phyloP scores from a whole-genome alignment of 2,888 invertebrate genomes.

The Choreutis nemorana region DNA sequence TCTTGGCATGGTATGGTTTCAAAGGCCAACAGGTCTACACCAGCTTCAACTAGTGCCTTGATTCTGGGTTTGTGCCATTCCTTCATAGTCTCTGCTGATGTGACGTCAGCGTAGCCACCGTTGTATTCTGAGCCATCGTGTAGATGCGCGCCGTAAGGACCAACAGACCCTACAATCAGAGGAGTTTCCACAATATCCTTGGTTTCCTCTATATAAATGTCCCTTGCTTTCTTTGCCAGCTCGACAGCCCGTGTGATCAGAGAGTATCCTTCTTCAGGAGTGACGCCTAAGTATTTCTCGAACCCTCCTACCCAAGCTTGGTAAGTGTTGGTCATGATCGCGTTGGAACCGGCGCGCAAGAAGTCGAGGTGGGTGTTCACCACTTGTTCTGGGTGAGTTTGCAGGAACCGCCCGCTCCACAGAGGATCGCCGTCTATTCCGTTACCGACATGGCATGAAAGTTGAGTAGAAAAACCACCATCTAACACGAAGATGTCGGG shows the following conservation, averaged over 20 bases:
- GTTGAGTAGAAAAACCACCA: conserved; percentile 84
- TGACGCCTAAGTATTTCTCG: conserved; percentile 73
- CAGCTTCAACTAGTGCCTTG: conserved; percentile 75
- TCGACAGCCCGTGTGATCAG: conserved; percentile 77
- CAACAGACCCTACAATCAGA: conserved; percentile 84
- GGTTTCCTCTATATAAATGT: conserved; percentile 63
- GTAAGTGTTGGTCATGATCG: conserved; percentile 88
- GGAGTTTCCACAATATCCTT: conserved; percentile 40
- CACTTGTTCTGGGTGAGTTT: conserved; percentile 79
- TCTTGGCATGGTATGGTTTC: conserved; percentile 89
- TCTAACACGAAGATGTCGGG: conserved; percentile 52
- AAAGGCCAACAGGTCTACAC: conserved; percentile 86
- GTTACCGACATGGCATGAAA: conserved; percentile 73
- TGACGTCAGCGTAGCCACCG: conserved; percentile 75
- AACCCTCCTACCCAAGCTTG: conserved; percentile 85
- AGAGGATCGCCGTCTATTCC: conserved; percentile 83
- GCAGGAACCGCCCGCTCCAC: conserved; percentile 86
- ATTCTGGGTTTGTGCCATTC: conserved; percentile 88
- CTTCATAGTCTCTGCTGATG: conserved; percentile 68
- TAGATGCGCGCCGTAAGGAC: conserved; percentile 89
- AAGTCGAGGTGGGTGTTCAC: conserved; percentile 82
- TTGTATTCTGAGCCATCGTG: conserved; percentile 92
- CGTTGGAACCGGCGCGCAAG: conserved; percentile 83
- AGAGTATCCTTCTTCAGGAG: conserved; percentile 70
- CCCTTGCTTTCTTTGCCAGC: conserved; percentile 75